Percentiles rank a stretch among this genome's conserved stretches.
Conservation (phyloP, 2,888 invertebrate genomes). For the Cosmopolites sordidus region DNA sequence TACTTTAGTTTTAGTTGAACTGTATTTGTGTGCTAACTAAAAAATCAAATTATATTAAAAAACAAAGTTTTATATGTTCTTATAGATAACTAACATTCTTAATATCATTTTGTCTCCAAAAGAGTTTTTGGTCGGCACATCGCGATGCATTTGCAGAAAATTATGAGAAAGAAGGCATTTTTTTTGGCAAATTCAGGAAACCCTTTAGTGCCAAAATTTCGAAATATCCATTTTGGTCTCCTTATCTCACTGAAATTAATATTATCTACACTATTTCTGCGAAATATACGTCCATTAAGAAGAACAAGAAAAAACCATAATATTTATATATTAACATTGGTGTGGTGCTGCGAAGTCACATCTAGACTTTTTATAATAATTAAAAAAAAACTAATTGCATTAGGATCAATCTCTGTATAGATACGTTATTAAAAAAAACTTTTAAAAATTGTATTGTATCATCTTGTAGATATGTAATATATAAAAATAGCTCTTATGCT, state of each 20-base stretch:
- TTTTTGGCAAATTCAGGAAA: too few species aligned
- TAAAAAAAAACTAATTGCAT: slow-evolving; percentile 26
- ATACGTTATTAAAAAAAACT: slow-evolving; percentile 8
- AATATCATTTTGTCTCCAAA: too few species aligned
- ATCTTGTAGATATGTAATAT: slow-evolving; percentile 47
- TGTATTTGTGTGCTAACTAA: too few species aligned
- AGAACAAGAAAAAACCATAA: slow-evolving; percentile 27
- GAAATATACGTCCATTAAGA: slow-evolving; percentile 41
- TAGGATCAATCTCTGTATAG: slow-evolving; percentile 29
- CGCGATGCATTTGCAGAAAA: too few species aligned
- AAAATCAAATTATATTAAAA: too few species aligned
- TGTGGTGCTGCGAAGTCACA: slow-evolving; percentile 43
- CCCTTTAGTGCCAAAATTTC: slow-evolving; percentile 22
- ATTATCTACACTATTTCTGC: slow-evolving; percentile 1
- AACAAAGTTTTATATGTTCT: too few species aligned
- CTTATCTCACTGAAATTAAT: not conserved
- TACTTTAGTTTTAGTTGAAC: too few species aligned
- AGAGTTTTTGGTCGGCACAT: too few species aligned
- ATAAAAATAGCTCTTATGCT: slow-evolving; percentile 38
- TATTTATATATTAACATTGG: slow-evolving; percentile 35
- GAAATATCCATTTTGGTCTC: not conserved
- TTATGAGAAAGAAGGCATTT: too few species aligned
- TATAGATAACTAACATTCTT: too few species aligned
- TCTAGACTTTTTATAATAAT: slow-evolving; percentile 31
- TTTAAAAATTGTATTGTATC: slow-evolving; percentile 35